Percentiles rank a stretch among this genome's conserved stretches.
Evolutionary conservation across 1,140 invertebrate genomes (phyloP).

Genomic region (Drosophila jambulina): DNA sequence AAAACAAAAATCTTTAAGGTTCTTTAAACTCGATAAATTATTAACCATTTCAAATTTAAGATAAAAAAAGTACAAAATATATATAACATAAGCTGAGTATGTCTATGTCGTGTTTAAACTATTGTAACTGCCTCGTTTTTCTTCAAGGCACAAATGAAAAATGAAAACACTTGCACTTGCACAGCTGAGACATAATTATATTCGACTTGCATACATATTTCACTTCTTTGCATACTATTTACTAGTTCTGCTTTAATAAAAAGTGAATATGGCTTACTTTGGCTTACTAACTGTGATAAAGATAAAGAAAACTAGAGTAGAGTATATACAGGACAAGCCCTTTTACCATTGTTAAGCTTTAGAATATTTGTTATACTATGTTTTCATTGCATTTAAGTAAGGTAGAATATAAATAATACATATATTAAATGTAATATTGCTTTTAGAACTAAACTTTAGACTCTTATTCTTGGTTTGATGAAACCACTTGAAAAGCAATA

Average conservation of each 20-base stretch:
- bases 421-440: not conserved
- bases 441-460: not conserved
- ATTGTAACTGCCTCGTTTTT: not conserved
- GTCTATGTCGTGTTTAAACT: not conserved
- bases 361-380: not conserved
- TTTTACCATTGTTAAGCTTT: not conserved
- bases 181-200: slow-evolving; percentile 11
- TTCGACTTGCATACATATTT: not conserved
- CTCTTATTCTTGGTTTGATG: not conserved
- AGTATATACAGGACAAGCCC: not conserved
- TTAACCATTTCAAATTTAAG: too few species aligned
- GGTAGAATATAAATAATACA: not conserved
- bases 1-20: too few species aligned
- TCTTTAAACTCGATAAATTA: too few species aligned
- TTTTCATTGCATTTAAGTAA: not conserved
- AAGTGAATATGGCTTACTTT: not conserved
- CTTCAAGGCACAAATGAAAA: too few species aligned
- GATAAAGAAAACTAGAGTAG: not conserved
- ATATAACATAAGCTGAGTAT: not conserved
- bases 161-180: slow-evolving; percentile 2
- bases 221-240: not conserved
- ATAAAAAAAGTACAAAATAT: too few species aligned
- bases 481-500: not conserved
- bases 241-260: not conserved
- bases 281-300: not conserved